Conservation (phyloP, 2,888 invertebrate genomes). For the Ophonus ardosiacus region DNA sequence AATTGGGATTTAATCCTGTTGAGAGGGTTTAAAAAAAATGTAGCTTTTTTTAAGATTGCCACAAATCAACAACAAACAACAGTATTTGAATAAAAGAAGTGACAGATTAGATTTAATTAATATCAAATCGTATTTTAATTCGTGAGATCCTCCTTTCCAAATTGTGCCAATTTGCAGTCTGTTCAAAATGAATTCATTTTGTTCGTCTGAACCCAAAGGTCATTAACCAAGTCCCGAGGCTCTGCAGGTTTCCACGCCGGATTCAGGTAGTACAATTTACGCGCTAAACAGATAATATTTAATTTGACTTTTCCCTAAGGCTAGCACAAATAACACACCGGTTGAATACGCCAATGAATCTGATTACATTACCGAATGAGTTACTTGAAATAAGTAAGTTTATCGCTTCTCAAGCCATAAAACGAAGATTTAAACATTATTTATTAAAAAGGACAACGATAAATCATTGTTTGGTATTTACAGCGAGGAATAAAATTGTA, state of each 20-base stretch:
- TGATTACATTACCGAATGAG: constrained; percentile 1
- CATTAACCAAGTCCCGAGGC: constrained; percentile 1
- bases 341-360: neutral
- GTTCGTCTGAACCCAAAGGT: neutral
- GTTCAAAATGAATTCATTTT: neutral
- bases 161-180: neutral
- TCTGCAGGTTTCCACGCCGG: neutral
- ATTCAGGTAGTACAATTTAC: constrained; percentile 39
- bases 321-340: neutral
- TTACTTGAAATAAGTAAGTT: neutral
- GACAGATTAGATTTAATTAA: neutral
- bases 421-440: too few relatives aligned
- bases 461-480: neutral
- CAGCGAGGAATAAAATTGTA: neutral
- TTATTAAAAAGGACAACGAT: neutral
- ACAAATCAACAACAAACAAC: too few relatives aligned
- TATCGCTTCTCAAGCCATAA: too few relatives aligned
- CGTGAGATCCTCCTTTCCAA: neutral
- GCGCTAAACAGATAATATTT: constrained; percentile 35
- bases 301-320: constrained; percentile 22
- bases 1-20: too few relatives aligned
- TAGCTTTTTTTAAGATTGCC: too few relatives aligned
- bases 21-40: too few relatives aligned
- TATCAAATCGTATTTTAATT: neutral
- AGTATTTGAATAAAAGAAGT: neutral